Conservation (phyloP, 2,888 invertebrate genomes). For the Drosophila buzzatii region DNA sequence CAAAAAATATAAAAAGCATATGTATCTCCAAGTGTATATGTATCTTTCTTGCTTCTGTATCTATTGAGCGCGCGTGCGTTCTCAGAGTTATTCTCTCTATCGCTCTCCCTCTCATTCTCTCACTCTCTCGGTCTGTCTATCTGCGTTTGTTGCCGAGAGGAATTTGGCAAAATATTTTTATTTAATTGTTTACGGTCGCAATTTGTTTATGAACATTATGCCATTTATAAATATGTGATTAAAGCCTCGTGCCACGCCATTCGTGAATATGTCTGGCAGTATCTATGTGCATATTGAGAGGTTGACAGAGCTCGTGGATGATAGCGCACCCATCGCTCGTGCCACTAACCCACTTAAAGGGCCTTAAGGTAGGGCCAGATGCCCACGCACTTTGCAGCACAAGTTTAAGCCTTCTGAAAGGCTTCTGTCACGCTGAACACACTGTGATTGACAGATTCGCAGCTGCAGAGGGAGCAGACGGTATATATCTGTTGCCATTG, state of each 20-base stretch:
- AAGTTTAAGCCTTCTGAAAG: neutral
- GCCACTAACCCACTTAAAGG: constrained; percentile 60
- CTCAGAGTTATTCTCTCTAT: constrained; percentile 24
- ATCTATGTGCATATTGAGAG: neutral
- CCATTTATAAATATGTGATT: constrained; percentile 44
- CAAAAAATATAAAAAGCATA: constrained; percentile 18
- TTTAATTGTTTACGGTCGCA: constrained; percentile 48
- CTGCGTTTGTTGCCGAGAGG: constrained; percentile 9
- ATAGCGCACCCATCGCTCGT: constrained; percentile 15
- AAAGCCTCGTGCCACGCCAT: constrained; percentile 10
- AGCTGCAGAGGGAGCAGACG: neutral
- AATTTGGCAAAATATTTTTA: constrained; percentile 35
- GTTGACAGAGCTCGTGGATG: constrained; percentile 4
- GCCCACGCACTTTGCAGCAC: neutral
- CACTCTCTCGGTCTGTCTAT: neutral
- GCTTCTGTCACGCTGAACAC: neutral
- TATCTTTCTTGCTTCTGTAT: constrained; percentile 49
- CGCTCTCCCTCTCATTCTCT: constrained; percentile 3
- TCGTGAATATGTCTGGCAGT: neutral
- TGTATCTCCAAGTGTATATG: constrained; percentile 59
- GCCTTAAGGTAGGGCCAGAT: constrained; percentile 66
- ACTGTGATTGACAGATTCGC: constrained; percentile 13
- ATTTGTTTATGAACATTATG: constrained; percentile 48
- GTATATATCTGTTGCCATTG: constrained; percentile 6
- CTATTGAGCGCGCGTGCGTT: constrained; percentile 68